Evolutionary conservation across 2,888 invertebrate genomes (phyloP).

Genomic region (Pammene fasciana): DNA sequence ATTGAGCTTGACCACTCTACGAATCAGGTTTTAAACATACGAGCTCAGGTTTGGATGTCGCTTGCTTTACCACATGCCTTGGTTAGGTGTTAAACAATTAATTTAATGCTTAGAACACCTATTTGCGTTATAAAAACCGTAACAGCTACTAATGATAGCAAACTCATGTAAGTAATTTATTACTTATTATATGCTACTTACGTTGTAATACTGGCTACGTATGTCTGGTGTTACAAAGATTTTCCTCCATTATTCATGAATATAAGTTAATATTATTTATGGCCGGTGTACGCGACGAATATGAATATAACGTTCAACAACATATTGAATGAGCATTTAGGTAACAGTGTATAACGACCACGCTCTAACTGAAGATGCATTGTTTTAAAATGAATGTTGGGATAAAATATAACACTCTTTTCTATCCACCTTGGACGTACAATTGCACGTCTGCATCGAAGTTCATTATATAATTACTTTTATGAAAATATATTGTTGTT

Average conservation of each 20-base stretch:
- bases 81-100: no score
- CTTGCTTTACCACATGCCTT: no score
- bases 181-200: background rate
- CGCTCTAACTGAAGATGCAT: background rate
- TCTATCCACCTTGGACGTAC: no score
- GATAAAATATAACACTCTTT: background rate
- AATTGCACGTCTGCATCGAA: no score
- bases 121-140: no score
- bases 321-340: background rate
- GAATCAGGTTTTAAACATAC: no score
- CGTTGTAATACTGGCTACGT: background rate
- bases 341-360: background rate
- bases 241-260: conserved; percentile 1
- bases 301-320: background rate
- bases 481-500: background rate
- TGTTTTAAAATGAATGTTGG: background rate
- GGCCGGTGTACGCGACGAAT: background rate
- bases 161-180: no score
- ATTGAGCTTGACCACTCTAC: no score
- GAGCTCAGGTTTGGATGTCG: no score
- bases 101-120: no score
- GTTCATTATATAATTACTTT: no score
- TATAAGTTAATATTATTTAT: conserved; percentile 12
- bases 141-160: no score
- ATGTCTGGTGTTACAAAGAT: background rate